Conservation (phyloP, 2,888 invertebrate species). For the Cosmia trapezina region DNA sequence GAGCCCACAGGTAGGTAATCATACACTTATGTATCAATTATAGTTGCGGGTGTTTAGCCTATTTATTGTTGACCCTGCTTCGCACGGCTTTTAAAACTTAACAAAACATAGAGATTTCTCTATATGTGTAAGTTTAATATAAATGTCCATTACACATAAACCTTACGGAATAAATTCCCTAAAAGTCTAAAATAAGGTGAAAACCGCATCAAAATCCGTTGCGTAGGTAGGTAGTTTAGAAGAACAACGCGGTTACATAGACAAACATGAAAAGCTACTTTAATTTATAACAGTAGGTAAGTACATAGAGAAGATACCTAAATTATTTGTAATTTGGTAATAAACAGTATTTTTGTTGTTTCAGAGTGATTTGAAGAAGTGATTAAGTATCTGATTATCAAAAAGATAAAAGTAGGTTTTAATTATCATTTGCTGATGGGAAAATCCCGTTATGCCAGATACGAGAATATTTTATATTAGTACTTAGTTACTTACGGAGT, state of each 20-base stretch:
- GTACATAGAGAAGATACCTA: too few species aligned
- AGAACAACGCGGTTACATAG: not conserved
- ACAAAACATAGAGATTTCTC: not conserved
- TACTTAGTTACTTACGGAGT: not conserved
- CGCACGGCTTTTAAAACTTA: not conserved
- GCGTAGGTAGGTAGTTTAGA: not conserved
- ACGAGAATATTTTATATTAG: not conserved
- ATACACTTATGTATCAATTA: conserved; percentile 69
- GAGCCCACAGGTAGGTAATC: conserved; percentile 65
- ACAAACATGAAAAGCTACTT: not conserved
- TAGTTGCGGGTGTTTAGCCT: conserved; percentile 17
- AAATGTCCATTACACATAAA: not conserved
- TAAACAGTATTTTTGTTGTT: not conserved
- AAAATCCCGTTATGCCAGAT: not conserved
- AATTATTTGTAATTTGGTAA: not conserved
- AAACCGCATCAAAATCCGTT: not conserved
- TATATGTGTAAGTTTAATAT: not conserved
- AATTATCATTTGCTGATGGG: not conserved
- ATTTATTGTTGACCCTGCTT: conserved; percentile 7
- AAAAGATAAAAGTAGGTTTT: not conserved
- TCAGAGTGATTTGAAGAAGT: conserved; percentile 2
- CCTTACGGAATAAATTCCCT: not conserved
- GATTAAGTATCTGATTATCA: not conserved
- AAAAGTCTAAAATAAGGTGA: not conserved
- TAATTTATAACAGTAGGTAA: not conserved